Conservation (phyloP, 2,797 vertebrate genomes). For the Coregonus ussuriensis region DNA sequence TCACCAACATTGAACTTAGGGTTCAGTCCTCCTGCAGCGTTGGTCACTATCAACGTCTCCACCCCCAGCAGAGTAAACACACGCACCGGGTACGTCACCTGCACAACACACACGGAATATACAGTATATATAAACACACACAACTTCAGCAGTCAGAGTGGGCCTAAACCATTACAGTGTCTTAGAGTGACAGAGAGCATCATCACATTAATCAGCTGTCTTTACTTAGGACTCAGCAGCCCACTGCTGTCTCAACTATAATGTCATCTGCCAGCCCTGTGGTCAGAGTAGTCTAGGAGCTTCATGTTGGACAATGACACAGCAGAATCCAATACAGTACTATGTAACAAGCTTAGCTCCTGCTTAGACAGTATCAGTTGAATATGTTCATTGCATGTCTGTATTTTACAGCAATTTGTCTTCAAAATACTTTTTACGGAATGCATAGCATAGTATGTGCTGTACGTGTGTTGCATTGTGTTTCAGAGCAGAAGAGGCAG, state of each 20-base stretch:
- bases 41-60: slow-evolving; percentile 72
- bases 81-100: slow-evolving; percentile 73
- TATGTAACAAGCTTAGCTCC: slow-evolving; percentile 11
- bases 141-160: slow-evolving; percentile 51
- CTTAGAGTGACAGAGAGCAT: slow-evolving; percentile 68
- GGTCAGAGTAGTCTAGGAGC: slow-evolving; percentile 26
- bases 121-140: not conserved
- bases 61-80: slow-evolving; percentile 73
- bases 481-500: not conserved
- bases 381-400: not conserved
- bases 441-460: too few relatives aligned
- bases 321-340: slow-evolving; percentile 39
- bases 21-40: slow-evolving; percentile 74
- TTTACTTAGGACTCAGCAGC: slow-evolving; percentile 47
- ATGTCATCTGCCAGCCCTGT: slow-evolving; percentile 26
- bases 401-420: slow-evolving; percentile 33
- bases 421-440: slow-evolving; percentile 11
- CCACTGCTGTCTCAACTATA: slow-evolving; percentile 39
- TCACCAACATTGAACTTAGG: slow-evolving; percentile 68
- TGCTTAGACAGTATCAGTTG: slow-evolving; percentile 27
- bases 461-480: not conserved
- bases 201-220: slow-evolving; percentile 67
- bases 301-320: slow-evolving; percentile 37
- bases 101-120: slow-evolving; percentile 10
- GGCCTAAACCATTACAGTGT: slow-evolving; percentile 55